These are phyloP conservation scores for Poecilia latipinna DNA, from an alignment of 2,113 vertebrate species.

Conservation along the genomic window DNA sequence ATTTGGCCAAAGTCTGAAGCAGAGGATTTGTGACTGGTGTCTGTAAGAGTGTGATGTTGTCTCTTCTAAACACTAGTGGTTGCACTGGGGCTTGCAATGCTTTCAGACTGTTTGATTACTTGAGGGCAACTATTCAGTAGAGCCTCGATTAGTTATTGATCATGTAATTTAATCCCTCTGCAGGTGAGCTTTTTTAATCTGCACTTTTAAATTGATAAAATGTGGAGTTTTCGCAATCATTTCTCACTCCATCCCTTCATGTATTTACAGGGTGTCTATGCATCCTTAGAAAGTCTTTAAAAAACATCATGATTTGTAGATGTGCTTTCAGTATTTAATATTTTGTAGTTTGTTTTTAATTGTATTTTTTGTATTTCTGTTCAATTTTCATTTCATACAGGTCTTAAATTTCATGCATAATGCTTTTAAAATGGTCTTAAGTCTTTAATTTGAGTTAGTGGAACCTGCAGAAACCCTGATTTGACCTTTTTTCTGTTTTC, in stretches of 20 bases:
- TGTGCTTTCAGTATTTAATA: no score
- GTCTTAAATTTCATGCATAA: no score
- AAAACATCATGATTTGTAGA: no score
- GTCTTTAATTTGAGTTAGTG: no score
- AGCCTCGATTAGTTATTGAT: constrained; percentile 31
- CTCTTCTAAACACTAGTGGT: constrained; percentile 1
- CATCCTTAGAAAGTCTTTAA: no score
- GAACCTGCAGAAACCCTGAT: no score
- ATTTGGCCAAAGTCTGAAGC: constrained; percentile 47
- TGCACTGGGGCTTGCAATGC: not conserved
- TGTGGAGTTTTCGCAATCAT: not conserved
- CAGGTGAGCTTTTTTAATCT: not conserved
- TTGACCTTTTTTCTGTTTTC: not conserved
- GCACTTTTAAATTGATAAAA: constrained; percentile 14
- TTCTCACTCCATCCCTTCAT: not conserved
- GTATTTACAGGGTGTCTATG: no score
- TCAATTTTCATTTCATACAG: no score
- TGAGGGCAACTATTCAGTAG: constrained; percentile 18
- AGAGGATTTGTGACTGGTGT: constrained; percentile 22
- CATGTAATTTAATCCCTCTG: constrained; percentile 10
- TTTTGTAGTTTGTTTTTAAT: no score
- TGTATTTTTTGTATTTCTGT: no score
- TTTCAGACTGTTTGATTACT: constrained; percentile 3
- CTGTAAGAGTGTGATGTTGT: constrained; percentile 12
- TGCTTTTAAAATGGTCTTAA: no score